phyloP scores from a whole-genome alignment of 2,797 vertebrate species.

The Acipenser oxyrinchus region DNA sequence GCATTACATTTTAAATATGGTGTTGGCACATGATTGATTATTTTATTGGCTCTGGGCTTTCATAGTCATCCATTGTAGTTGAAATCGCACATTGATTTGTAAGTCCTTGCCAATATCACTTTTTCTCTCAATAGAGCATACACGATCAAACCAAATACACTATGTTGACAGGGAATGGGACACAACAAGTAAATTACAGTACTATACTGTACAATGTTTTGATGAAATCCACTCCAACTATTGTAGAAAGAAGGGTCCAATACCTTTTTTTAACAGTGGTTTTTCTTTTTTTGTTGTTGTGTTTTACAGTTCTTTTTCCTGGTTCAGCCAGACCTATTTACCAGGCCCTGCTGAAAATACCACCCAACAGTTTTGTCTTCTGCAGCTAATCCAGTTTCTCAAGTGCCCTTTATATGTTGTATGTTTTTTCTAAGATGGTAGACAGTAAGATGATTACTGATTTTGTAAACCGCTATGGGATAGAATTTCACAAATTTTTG shows the following conservation, averaged over 20 bases:
- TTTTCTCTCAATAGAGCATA: constrained; percentile 20
- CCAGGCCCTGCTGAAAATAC: constrained; percentile 99
- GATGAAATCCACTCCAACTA: constrained; percentile 71
- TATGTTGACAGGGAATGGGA: constrained; percentile 33
- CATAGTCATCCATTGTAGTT: background rate
- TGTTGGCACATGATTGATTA: constrained; percentile 19
- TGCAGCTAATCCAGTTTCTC: constrained; percentile 99
- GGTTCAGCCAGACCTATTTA: constrained; percentile 99
- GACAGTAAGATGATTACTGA: constrained; percentile 52
- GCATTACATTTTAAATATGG: constrained; percentile 23
- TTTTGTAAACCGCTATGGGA: constrained; percentile 51
- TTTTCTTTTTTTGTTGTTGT: constrained; percentile 99
- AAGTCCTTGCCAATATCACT: constrained; percentile 23
- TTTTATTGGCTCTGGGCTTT: constrained; percentile 26
- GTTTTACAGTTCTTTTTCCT: constrained; percentile 99
- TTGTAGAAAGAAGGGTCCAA: constrained; percentile 86
- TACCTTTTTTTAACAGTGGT: constrained; percentile 98
- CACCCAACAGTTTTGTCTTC: constrained; percentile 99
- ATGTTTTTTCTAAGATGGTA: constrained; percentile 74
- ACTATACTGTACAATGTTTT: constrained; percentile 38
- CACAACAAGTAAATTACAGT: constrained; percentile 39
- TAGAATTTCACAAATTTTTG: constrained; percentile 36
- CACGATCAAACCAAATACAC: constrained; percentile 19
- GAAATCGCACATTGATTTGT: constrained; percentile 22
- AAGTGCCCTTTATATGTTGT: constrained; percentile 90